These are phyloP conservation scores for Gallinago paraguaiae DNA, from an alignment of 2,113 vertebrate species.

Conservation along the genomic window DNA sequence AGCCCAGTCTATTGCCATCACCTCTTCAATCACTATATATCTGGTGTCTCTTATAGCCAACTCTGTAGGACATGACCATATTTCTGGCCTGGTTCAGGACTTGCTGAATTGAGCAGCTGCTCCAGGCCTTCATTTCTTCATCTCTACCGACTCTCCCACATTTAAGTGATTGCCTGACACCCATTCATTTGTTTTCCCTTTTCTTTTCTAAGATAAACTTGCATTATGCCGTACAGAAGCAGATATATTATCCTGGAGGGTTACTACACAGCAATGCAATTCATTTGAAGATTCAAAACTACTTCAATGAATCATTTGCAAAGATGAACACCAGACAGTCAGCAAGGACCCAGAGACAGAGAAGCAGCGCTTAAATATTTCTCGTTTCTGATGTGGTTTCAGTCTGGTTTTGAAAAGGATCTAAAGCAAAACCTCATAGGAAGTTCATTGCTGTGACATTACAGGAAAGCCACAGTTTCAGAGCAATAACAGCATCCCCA, in stretches of 20 bases:
- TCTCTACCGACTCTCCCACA: fast-evolving
- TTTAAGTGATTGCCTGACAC: neutral
- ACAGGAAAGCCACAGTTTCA: conserved; percentile 2
- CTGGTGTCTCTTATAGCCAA: neutral
- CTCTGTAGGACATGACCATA: neutral
- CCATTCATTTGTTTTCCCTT: neutral
- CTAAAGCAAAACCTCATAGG: conserved; percentile 38
- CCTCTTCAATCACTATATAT: neutral
- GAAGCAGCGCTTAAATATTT: neutral
- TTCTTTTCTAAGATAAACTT: neutral
- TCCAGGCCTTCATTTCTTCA: neutral
- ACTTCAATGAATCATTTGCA: conserved; percentile 13
- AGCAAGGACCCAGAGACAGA: conserved; percentile 6
- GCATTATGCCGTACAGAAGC: neutral
- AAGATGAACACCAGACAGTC: conserved; percentile 41
- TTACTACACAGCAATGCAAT: neutral
- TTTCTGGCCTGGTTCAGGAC: neutral
- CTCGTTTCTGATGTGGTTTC: conserved; percentile 44
- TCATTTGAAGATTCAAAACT: neutral
- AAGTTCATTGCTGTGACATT: neutral
- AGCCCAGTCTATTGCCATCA: neutral
- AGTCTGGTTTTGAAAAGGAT: conserved; percentile 26
- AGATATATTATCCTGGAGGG: neutral
- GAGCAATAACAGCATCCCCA: neutral
- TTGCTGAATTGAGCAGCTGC: neutral